Conservation (phyloP, 2,797 vertebrate genomes). For the Discoglossus pictus region DNA sequence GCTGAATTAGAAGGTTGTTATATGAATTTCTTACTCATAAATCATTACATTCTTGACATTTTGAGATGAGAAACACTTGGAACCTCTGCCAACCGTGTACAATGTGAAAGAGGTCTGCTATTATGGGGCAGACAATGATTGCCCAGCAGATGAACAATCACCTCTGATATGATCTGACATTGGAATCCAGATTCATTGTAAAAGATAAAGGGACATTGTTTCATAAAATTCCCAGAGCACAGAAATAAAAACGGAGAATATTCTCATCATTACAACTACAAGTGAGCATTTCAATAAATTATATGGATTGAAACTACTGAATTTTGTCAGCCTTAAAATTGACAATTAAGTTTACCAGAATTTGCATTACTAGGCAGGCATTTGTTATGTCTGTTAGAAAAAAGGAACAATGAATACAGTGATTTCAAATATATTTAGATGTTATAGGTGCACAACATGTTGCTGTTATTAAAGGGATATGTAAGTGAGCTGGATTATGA, state of each 20-base stretch:
- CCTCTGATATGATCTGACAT: conserved; percentile 48
- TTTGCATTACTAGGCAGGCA: no score
- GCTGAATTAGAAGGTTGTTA: conserved; percentile 37
- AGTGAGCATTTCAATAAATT: conserved; percentile 27
- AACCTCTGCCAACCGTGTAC: conserved; percentile 42
- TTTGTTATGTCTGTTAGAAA: no score
- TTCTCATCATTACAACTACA: conserved; percentile 20
- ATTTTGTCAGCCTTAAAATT: conserved; percentile 14
- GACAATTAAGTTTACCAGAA: conserved; percentile 21
- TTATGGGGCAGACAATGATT: conserved; percentile 49
- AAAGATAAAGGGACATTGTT: conserved; percentile 33
- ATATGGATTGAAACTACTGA: conserved; percentile 4
- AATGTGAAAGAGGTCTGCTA: conserved; percentile 46
- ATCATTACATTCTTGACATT: conserved; percentile 50
- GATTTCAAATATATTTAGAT: no score
- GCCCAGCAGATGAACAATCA: conserved; percentile 49
- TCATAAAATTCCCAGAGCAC: conserved; percentile 20
- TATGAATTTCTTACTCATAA: conserved; percentile 41
- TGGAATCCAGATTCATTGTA: conserved; percentile 43
- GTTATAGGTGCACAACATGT: no score
- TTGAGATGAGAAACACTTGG: conserved; percentile 46
- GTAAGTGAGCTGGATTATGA: no score
- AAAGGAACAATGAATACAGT: no score
- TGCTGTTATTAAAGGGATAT: no score
- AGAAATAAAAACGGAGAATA: conserved; percentile 15